Evolutionary conservation across 2,888 invertebrate genomes (phyloP).

Genomic region (Tillus elongatus): DNA sequence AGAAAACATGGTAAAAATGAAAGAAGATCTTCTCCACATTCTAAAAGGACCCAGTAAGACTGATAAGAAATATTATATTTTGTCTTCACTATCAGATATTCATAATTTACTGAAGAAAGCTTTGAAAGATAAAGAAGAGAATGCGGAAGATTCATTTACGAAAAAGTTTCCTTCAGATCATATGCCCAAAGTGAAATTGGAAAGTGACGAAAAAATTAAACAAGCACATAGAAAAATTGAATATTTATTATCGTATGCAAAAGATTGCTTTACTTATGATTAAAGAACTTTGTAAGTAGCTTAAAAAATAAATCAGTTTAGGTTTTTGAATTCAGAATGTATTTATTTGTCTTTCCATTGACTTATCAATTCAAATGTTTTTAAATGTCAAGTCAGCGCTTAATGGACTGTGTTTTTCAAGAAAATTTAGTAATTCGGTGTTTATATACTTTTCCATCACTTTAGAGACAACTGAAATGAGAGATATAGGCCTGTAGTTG

Average conservation of each 20-base stretch:
- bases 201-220: slow-evolving; percentile 48
- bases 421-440: no score
- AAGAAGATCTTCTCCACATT: slow-evolving; percentile 52
- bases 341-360: background rate
- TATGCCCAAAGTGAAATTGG: slow-evolving; percentile 42
- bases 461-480: no score
- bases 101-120: slow-evolving; percentile 46
- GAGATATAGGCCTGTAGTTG: no score
- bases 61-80: slow-evolving; percentile 49
- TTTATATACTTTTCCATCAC: no score
- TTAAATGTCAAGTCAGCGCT: no score
- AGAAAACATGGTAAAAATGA: slow-evolving; percentile 49
- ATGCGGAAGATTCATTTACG: slow-evolving; percentile 40
- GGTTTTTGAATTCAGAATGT: no score
- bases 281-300: slow-evolving; percentile 4
- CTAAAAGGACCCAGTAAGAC: slow-evolving; percentile 51
- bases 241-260: slow-evolving; percentile 60
- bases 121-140: slow-evolving; percentile 21
- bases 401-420: no score
- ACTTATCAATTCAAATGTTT: no score
- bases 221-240: slow-evolving; percentile 58
- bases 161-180: slow-evolving; percentile 50
- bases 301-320: background rate
- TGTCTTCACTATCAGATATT: slow-evolving; percentile 60
- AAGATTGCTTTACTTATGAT: slow-evolving; percentile 26